A percentile compares a stretch with the other conserved stretches of the same genome.
These are phyloP conservation scores for Xerus rutilus DNA, from an alignment of 2,797 vertebrate species.

Conservation along the genomic window DNA sequence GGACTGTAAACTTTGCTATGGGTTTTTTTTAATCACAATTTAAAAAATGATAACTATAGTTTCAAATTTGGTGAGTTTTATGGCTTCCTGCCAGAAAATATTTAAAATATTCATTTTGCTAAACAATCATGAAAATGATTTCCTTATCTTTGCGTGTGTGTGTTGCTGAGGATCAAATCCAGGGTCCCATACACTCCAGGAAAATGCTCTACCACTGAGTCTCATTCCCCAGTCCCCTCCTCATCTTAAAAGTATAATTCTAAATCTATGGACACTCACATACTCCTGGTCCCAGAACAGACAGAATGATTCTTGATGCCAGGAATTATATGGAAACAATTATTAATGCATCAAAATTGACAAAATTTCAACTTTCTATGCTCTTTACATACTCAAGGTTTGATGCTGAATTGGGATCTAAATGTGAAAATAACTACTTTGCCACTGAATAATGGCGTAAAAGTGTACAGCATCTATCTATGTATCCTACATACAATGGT, in stretches of 20 bases:
- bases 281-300: not conserved
- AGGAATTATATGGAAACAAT: not conserved
- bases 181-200: too few species aligned
- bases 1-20: not conserved
- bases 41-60: not conserved
- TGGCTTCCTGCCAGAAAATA: not conserved
- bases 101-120: not conserved
- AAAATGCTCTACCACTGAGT: too few species aligned
- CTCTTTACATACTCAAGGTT: not conserved
- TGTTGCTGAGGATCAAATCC: too few species aligned
- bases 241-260: not conserved
- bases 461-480: not conserved
- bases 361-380: not conserved
- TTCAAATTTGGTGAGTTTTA: not conserved
- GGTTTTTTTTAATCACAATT: not conserved
- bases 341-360: conserved; percentile 15
- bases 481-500: not conserved
- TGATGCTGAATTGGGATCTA: conserved; percentile 17
- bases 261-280: not conserved
- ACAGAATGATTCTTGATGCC: not conserved
- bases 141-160: too few species aligned
- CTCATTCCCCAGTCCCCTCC: too few species aligned
- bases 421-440: conserved; percentile 18
- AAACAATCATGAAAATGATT: not conserved
- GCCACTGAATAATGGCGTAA: not conserved